A percentile compares a stretch with the other conserved stretches of the same genome.
These are phyloP conservation scores for Corythoichthys intestinalis DNA, from an alignment of 2,113 vertebrate genomes.

Conservation along the genomic window DNA sequence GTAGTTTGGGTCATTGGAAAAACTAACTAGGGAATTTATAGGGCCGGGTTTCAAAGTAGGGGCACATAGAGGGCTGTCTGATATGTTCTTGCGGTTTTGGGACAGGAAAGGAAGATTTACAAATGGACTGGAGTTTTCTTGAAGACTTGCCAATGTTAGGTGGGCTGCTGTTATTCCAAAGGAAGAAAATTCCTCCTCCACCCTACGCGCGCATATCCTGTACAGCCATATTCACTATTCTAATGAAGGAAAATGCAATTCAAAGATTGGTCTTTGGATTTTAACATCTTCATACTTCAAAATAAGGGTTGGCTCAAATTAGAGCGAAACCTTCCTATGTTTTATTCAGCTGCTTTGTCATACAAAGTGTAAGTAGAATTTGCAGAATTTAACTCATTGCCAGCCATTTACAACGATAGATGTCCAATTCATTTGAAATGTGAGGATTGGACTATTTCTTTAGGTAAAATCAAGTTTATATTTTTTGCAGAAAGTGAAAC, in stretches of 20 bases:
- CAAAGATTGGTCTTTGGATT: neutral
- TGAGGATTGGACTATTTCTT: too few relatives aligned
- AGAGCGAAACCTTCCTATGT: neutral
- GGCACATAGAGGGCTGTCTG: conserved; percentile 30
- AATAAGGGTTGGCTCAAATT: neutral
- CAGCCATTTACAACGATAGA: too few relatives aligned
- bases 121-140: conserved; percentile 42
- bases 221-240: conserved; percentile 24
- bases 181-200: conserved; percentile 46
- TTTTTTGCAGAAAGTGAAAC: neutral
- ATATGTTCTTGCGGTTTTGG: conserved; percentile 52
- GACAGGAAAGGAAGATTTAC: conserved; percentile 57
- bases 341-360: neutral
- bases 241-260: conserved; percentile 14
- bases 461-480: too few relatives aligned
- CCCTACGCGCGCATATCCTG: conserved; percentile 44
- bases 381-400: neutral
- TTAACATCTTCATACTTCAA: neutral
- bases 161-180: conserved; percentile 55
- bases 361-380: too few relatives aligned
- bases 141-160: conserved; percentile 50
- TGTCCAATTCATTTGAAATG: too few relatives aligned
- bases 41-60: conserved; percentile 42
- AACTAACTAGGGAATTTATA: conserved; percentile 49
- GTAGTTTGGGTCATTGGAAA: conserved; percentile 43